Percentiles rank a stretch among this genome's conserved stretches.
These are phyloP conservation scores for Cenopis cana DNA, from an alignment of 2,888 invertebrate genomes.

Conservation along the genomic window DNA sequence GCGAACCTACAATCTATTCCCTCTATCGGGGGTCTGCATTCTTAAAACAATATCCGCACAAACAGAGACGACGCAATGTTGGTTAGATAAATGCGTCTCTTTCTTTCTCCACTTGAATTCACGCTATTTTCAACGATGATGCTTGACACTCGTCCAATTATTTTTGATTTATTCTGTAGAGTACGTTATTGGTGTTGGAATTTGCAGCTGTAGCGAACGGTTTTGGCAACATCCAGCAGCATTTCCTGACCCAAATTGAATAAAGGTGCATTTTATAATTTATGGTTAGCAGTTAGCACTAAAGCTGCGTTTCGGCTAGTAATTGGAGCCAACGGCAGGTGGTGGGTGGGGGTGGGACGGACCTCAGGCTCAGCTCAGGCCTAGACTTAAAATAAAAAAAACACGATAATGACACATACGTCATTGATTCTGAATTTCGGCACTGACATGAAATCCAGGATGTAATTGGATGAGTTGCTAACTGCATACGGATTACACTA, in stretches of 20 bases:
- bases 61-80: slow-evolving; percentile 31
- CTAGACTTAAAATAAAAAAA: background rate
- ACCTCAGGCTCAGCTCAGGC: no score
- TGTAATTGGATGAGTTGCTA: no score
- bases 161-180: slow-evolving; percentile 40
- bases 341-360: no score
- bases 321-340: background rate
- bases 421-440: background rate
- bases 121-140: slow-evolving; percentile 54
- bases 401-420: background rate
- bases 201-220: slow-evolving; percentile 5
- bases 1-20: slow-evolving; percentile 33
- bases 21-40: slow-evolving; percentile 8
- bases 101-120: slow-evolving; percentile 47
- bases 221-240: slow-evolving; percentile 28
- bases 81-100: slow-evolving; percentile 46
- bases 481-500: no score
- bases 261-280: slow-evolving; percentile 9
- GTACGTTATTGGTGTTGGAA: slow-evolving; percentile 22
- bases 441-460: slow-evolving; percentile 2
- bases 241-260: slow-evolving; percentile 31
- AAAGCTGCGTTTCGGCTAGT: background rate
- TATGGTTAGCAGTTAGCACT: background rate
- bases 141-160: slow-evolving; percentile 43
- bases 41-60: slow-evolving; percentile 20